These are phyloP conservation scores for Napeogenes inachia DNA, from an alignment of 2,888 invertebrate genomes.

Conservation along the genomic window DNA sequence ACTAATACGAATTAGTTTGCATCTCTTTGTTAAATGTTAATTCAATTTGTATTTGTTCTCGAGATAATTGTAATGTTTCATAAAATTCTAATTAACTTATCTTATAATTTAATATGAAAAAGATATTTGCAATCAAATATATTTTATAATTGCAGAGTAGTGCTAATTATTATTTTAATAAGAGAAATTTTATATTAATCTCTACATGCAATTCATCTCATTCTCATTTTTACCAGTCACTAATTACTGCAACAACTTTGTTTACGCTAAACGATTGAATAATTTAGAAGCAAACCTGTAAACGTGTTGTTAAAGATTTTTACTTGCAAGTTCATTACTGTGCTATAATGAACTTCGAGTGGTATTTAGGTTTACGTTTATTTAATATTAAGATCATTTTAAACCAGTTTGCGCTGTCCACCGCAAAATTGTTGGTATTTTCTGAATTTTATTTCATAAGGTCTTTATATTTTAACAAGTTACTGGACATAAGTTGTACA, in stretches of 20 bases:
- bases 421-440: too few relatives aligned
- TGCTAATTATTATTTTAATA: constrained; percentile 2
- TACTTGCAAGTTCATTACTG: too few relatives aligned
- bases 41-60: not conserved
- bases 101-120: constrained; percentile 3
- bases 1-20: constrained; percentile 45
- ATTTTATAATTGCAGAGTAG: not conserved
- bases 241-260: constrained; percentile 21
- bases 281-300: constrained; percentile 5
- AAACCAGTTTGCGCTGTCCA: too few relatives aligned
- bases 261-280: constrained; percentile 4
- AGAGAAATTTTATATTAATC: constrained; percentile 1
- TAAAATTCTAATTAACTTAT: not conserved
- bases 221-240: constrained; percentile 22
- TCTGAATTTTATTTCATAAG: too few relatives aligned
- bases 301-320: constrained; percentile 8
- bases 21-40: constrained; percentile 27
- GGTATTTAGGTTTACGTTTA: too few relatives aligned
- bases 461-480: too few relatives aligned
- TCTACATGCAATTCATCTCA: constrained; percentile 4
- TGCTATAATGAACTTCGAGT: too few relatives aligned
- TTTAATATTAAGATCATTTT: too few relatives aligned
- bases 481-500: too few relatives aligned
- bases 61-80: not conserved
- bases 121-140: too few relatives aligned